Evolutionary conservation across 2,797 vertebrate genomes (phyloP).

Genomic region (Cyprinodon diabolis): DNA sequence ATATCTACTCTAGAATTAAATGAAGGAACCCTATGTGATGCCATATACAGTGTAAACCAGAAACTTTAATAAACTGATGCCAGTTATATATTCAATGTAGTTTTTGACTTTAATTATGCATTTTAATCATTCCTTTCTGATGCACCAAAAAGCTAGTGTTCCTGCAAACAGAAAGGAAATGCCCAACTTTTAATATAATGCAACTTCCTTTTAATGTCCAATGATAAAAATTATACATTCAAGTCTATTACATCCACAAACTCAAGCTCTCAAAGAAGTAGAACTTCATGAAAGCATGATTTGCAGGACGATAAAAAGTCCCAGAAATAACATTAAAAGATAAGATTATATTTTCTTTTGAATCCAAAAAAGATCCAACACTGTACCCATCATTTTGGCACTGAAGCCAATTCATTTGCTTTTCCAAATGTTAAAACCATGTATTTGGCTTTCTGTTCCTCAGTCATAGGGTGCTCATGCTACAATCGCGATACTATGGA

Average conservation of each 20-base stretch:
- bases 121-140: background rate
- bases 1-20: conserved; percentile 20
- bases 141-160: too few species aligned
- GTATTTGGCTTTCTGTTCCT: too few species aligned
- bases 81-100: background rate
- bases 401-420: too few species aligned
- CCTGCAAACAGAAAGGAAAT: background rate
- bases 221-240: background rate
- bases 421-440: too few species aligned
- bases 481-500: too few species aligned
- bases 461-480: too few species aligned
- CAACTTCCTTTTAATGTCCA: background rate
- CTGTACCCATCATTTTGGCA: too few species aligned
- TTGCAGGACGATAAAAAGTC: too few species aligned
- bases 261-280: background rate
- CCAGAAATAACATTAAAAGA: too few species aligned
- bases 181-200: background rate
- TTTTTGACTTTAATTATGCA: background rate
- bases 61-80: background rate
- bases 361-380: too few species aligned
- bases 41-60: background rate
- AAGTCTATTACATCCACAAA: background rate
- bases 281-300: too few species aligned
- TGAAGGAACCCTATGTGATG: conserved; percentile 3
- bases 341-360: too few species aligned